Percentiles rank a stretch among this genome's conserved stretches.
phyloP scores from a whole-genome alignment of 2,888 invertebrate genomes.

The Elgonia sp. region DNA sequence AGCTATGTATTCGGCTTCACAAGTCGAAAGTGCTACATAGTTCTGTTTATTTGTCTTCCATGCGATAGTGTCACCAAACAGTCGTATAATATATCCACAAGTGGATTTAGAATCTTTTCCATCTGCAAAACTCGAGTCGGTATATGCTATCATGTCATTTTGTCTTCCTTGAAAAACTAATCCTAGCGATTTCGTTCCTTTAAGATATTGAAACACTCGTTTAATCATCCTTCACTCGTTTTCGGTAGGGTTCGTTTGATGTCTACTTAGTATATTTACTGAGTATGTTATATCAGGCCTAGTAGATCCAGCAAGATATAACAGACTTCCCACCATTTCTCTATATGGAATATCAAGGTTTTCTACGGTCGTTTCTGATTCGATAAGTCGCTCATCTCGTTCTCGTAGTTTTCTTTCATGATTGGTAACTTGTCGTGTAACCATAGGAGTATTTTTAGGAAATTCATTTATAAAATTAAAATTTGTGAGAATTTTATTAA shows the following conservation, averaged over 20 bases:
- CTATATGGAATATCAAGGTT: conserved; percentile 44
- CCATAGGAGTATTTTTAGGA: conserved; percentile 7
- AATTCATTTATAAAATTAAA: conserved; percentile 3
- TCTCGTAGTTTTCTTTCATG: not conserved
- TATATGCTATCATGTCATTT: not conserved
- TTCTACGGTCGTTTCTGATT: not conserved
- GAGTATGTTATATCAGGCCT: not conserved
- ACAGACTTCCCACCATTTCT: conserved; percentile 68
- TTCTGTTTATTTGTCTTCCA: too few species aligned
- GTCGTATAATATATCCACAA: not conserved
- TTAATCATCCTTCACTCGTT: not conserved
- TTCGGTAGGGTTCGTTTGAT: not conserved
- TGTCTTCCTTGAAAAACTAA: not conserved
- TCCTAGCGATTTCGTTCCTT: not conserved
- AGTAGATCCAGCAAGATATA: conserved; percentile 72
- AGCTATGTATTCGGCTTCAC: not conserved
- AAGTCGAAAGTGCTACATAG: not conserved
- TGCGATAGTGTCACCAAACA: not conserved
- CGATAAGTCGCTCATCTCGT: not conserved
- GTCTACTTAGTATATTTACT: not conserved
- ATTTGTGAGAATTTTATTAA: not conserved
- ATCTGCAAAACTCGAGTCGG: not conserved
- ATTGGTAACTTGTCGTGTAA: conserved; percentile 1
- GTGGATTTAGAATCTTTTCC: not conserved
- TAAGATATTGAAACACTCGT: not conserved